These are phyloP conservation scores for Hyles vespertilio DNA, from an alignment of 1,140 invertebrate genomes.

Conservation along the genomic window DNA sequence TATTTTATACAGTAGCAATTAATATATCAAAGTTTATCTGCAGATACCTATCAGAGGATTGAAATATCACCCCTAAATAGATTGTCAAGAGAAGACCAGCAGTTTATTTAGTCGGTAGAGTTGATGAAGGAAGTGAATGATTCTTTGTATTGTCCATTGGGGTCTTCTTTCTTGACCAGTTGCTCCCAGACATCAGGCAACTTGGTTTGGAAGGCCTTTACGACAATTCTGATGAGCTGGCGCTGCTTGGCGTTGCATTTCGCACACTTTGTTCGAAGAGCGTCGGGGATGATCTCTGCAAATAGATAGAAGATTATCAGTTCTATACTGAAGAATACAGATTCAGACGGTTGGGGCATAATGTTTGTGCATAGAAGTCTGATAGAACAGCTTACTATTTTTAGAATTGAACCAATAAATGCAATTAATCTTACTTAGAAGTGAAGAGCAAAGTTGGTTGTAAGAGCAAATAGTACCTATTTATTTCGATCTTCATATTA, in stretches of 20 bases:
- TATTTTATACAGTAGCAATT: neutral
- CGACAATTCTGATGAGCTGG: slow-evolving; percentile 78
- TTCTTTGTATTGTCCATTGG: slow-evolving; percentile 47
- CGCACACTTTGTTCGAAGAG: slow-evolving; percentile 73
- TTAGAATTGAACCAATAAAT: too few relatives aligned
- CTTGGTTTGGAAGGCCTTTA: slow-evolving; percentile 55
- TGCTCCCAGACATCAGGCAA: slow-evolving; percentile 60
- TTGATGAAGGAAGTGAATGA: slow-evolving; percentile 44
- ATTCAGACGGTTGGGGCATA: too few relatives aligned
- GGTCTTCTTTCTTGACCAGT: slow-evolving; percentile 60
- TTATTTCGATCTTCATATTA: too few relatives aligned
- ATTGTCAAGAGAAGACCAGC: neutral
- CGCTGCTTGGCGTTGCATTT: slow-evolving; percentile 77
- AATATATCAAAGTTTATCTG: neutral
- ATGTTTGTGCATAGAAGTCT: too few relatives aligned
- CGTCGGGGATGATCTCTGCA: slow-evolving; percentile 77
- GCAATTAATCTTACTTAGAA: too few relatives aligned
- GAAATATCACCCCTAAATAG: too few relatives aligned
- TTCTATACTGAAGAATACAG: too few relatives aligned
- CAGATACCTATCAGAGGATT: neutral
- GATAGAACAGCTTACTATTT: too few relatives aligned
- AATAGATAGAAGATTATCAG: slow-evolving; percentile 23
- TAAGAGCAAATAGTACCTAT: too few relatives aligned
- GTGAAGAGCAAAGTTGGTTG: too few relatives aligned
- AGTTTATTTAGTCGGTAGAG: slow-evolving; percentile 26